Percentiles rank a stretch among this genome's conserved stretches.
These are phyloP conservation scores for Pelecanus crispus DNA, from an alignment of 2,113 vertebrate genomes.

Conservation along the genomic window DNA sequence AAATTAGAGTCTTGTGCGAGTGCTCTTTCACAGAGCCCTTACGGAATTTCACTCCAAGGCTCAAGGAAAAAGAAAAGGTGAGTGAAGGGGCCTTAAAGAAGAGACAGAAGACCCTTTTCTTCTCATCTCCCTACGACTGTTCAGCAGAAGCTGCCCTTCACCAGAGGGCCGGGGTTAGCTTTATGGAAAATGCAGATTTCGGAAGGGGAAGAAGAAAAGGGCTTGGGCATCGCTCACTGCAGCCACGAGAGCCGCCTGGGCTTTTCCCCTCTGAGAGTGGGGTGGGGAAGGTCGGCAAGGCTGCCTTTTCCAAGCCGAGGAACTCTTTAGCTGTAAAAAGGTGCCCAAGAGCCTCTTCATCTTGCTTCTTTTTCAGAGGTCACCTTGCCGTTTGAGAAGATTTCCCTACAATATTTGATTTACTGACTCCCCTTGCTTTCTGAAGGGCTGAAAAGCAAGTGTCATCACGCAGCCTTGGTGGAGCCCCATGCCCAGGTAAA, in stretches of 20 bases:
- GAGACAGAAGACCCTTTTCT: not conserved
- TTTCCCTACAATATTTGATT: not conserved
- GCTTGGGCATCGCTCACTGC: fast-evolving
- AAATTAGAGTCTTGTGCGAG: slow-evolving; percentile 45
- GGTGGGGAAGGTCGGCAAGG: not conserved
- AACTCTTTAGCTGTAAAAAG: not conserved
- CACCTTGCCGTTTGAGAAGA: not conserved
- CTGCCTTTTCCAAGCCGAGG: not conserved
- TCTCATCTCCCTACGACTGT: not conserved
- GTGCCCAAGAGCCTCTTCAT: not conserved
- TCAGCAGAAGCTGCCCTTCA: not conserved
- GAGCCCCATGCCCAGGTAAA: not conserved
- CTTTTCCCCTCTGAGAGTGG: fast-evolving
- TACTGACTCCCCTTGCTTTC: not conserved
- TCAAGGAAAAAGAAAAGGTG: not conserved
- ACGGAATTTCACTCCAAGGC: not conserved
- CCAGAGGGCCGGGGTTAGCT: not conserved
- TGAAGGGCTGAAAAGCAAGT: not conserved
- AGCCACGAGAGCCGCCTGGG: fast-evolving
- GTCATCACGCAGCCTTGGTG: not conserved
- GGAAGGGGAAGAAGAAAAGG: not conserved
- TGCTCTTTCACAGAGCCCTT: not conserved
- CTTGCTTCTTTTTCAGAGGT: not conserved
- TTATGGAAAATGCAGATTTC: not conserved
- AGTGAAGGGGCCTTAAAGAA: not conserved